These are phyloP conservation scores for Hormiphora californensis DNA, from an alignment of 37 sponge, comb jelly and placozoan genomes.

Conservation along the genomic window DNA sequence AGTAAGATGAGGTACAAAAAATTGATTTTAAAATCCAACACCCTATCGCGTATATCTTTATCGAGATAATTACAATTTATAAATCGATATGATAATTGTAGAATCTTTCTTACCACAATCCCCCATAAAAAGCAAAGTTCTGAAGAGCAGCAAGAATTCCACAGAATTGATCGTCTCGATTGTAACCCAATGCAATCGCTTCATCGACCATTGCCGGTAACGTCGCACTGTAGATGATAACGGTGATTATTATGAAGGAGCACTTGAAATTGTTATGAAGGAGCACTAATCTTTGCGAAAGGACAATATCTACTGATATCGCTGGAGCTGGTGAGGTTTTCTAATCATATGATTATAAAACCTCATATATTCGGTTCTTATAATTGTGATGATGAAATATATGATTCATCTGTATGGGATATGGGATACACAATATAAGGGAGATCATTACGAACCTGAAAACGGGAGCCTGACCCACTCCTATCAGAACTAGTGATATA, in stretches of 20 bases:
- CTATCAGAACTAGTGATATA: conserved; percentile 10
- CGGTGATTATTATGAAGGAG: too few species aligned
- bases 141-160: conserved; percentile 38
- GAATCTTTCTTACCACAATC: neutral
- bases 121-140: conserved; percentile 45
- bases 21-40: neutral
- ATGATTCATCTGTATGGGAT: neutral
- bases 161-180: conserved; percentile 21
- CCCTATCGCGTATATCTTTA: too few species aligned
- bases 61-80: too few species aligned
- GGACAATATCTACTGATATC: too few species aligned
- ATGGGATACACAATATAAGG: neutral
- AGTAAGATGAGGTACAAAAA: neutral
- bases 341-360: too few species aligned
- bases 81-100: too few species aligned
- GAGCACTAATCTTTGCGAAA: too few species aligned
- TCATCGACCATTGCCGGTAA: conserved; percentile 48
- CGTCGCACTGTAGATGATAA: conserved; percentile 52
- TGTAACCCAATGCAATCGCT: neutral
- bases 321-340: too few species aligned
- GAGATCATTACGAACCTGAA: neutral
- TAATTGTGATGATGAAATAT: neutral
- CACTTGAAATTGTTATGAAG: neutral
- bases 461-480: conserved; percentile 45
- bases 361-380: too few species aligned